Percentiles rank a stretch among this genome's conserved stretches.
These are phyloP conservation scores for Podabrus alpinus DNA, from an alignment of 2,888 invertebrate species.

Conservation along the genomic window DNA sequence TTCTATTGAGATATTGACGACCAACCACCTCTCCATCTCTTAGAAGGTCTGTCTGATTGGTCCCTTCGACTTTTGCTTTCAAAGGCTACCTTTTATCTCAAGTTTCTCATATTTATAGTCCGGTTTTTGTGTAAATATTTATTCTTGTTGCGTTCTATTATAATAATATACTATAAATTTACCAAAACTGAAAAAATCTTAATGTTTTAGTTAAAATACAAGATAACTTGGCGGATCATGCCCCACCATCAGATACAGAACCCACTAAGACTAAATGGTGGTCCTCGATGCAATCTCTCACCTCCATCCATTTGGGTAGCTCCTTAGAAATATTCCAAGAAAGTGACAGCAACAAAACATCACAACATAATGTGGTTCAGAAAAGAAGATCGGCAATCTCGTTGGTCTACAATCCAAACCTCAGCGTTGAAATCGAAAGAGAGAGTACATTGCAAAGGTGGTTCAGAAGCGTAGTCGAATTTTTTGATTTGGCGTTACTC, in stretches of 20 bases:
- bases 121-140: no score
- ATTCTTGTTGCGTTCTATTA: no score
- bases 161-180: no score
- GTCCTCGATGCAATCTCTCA: conserved; percentile 57
- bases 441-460: conserved; percentile 37
- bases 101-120: no score
- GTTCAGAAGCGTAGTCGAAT: conserved; percentile 54
- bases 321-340: conserved; percentile 65
- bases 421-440: conserved; percentile 38
- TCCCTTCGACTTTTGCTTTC: no score
- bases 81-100: no score
- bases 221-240: neutral
- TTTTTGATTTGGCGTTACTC: conserved; percentile 70
- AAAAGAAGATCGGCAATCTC: neutral
- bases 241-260: neutral
- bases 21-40: no score
- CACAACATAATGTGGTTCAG: neutral
- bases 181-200: no score
- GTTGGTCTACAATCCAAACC: conserved; percentile 31
- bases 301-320: conserved; percentile 63
- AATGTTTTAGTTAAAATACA: neutral
- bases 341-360: neutral
- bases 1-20: no score
- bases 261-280: conserved; percentile 57
- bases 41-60: no score